Evolutionary conservation across 2,113 vertebrate genomes (phyloP), one percentile per base, ranked within the genome.

Genomic region (Ptilonorhynchus violaceus): DNA sequence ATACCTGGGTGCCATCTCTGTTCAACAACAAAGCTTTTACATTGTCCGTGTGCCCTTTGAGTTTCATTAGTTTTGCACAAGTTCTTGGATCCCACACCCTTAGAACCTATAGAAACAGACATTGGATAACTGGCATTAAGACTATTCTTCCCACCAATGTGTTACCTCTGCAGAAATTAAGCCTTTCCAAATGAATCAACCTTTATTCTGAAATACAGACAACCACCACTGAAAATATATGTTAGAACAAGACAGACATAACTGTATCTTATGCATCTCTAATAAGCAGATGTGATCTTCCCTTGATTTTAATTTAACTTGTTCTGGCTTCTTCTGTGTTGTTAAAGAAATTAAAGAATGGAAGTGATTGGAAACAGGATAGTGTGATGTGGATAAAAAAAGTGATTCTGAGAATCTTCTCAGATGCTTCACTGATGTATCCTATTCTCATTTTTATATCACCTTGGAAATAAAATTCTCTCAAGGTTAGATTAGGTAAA

Each of bases 41-140:
- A 1, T 99, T 99, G 97, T 99, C 99, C 0, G 99, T 99, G 98
- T 99, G 99, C 20, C 99, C 99, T 97, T 99, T 99, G 28, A 99
- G 98, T 97, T 99, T 99, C 99, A 99, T 99, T 25, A 99, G 98
- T 69, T 99, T 99, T 69, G 99, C 99, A 94, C 99, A 99, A 39
- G 99, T 99, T 86, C 99, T 98, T 8, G 99, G 99, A 96, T 99
- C 99, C 99, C 99, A 99, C 33, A 99, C 99, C 94, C 99, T 98
- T 66, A 99, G 98, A 77, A 99, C 99, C 99, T 99, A 76, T 6
- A 8, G 21, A 74, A 74, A 53, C 0, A 85, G 52, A 67, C 5
- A 79, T 28, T n/a, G 33, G 56, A 60, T 20, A 92, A 66, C 9
- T 44, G 20, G 22, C 17, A 72, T 75, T 70, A 63, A 46, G 19